A percentile compares a stretch with the other conserved stretches of the same genome.
Evolutionary conservation across 2,113 vertebrate genomes (phyloP).

Genomic region (Morone chrysops): DNA sequence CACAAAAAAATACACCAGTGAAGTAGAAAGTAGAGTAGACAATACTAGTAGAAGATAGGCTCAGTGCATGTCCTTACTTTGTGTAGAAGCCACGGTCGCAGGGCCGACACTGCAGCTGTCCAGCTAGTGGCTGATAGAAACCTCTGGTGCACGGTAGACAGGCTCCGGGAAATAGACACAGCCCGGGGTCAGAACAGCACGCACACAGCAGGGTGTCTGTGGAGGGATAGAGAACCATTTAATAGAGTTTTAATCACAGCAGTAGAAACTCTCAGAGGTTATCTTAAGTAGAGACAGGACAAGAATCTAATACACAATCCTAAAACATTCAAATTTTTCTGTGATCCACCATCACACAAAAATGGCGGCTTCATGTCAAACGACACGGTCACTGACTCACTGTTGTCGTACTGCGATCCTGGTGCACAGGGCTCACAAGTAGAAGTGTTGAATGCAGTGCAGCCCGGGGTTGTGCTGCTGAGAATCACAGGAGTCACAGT

Average conservation of each 20-base stretch:
- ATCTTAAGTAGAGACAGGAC: background rate
- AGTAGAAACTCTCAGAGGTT: too few species aligned
- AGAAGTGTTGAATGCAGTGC: constrained; percentile 83
- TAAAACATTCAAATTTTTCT: background rate
- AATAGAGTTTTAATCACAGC: background rate
- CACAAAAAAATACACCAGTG: background rate
- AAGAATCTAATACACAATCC: background rate
- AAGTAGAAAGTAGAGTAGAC: background rate
- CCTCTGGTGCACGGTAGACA: constrained; percentile 85
- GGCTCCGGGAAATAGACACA: constrained; percentile 78
- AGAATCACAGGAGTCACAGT: constrained; percentile 66
- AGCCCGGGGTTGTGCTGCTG: constrained; percentile 77
- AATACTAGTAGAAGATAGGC: background rate
- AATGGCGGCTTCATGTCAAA: background rate
- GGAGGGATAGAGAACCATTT: background rate
- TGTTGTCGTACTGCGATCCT: constrained; percentile 82
- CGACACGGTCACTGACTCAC: constrained; percentile 59
- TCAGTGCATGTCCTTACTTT: constrained; percentile 79
- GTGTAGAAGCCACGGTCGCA: constrained; percentile 84
- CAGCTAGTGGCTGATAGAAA: constrained; percentile 84
- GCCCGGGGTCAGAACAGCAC: constrained; percentile 81
- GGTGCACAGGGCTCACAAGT: constrained; percentile 85
- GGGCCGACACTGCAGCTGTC: constrained; percentile 84
- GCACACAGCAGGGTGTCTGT: constrained; percentile 85
- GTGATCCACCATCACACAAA: background rate